Percentiles rank a stretch among this genome's conserved stretches.
phyloP scores from a whole-genome alignment of 30 jellyfish, hydroid and myxozoan genomes.

The Sanderia malayensis region DNA sequence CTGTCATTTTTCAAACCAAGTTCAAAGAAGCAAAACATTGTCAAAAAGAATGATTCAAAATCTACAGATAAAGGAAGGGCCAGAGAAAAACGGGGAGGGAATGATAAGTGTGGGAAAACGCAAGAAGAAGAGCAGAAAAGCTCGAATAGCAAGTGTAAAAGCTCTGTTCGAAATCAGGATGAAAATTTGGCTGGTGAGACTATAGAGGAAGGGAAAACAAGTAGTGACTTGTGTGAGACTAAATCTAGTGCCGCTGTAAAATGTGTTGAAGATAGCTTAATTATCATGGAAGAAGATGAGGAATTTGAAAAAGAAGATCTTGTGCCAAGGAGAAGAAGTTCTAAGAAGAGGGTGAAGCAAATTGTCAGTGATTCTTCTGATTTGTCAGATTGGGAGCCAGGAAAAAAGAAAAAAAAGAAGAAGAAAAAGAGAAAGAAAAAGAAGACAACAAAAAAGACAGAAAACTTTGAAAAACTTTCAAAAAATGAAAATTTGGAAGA shows the following conservation, averaged over 20 bases:
- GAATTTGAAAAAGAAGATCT: neutral
- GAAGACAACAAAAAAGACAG: neutral
- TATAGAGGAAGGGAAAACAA: too few relatives aligned
- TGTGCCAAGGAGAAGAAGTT: neutral
- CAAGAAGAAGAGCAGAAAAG: neutral
- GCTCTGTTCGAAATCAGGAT: too few relatives aligned
- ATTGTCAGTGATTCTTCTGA: neutral
- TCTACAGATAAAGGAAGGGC: neutral
- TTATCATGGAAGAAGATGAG: neutral
- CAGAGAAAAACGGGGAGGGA: neutral
- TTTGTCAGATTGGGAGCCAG: neutral
- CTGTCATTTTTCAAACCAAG: slow-evolving; percentile 46
- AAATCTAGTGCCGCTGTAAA: too few relatives aligned
- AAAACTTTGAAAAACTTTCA: neutral
- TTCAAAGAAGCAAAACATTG: slow-evolving; percentile 4
- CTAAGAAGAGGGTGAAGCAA: slow-evolving; percentile 3
- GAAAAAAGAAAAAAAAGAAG: neutral
- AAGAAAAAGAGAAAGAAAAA: neutral
- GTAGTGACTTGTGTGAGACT: too few relatives aligned
- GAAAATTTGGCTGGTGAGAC: too few relatives aligned
- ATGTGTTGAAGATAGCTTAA: too few relatives aligned
- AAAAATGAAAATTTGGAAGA: neutral
- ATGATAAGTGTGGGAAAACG: neutral
- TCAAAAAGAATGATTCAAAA: neutral
- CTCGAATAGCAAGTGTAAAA: neutral